Percentiles rank a stretch among this genome's conserved stretches.
These are phyloP conservation scores for Cremastobaeus sp. DNA, from an alignment of 2,888 invertebrate species.

Conservation along the genomic window DNA sequence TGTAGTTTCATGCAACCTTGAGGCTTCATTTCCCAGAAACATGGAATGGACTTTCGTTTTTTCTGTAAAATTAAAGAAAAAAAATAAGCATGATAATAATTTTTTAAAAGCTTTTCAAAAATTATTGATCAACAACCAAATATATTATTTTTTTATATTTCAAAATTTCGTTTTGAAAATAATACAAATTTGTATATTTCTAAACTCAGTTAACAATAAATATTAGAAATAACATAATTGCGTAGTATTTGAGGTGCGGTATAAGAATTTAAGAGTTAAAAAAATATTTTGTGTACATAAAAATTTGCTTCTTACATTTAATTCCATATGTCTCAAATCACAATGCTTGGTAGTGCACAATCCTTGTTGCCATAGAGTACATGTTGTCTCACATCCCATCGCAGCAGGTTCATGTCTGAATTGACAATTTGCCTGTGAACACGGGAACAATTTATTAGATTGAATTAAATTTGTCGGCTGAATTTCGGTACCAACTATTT, in stretches of 20 bases:
- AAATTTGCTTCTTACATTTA: slow-evolving; percentile 85
- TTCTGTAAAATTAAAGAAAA: slow-evolving; percentile 80
- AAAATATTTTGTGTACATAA: not conserved
- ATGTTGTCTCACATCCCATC: slow-evolving; percentile 89
- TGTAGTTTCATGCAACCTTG: slow-evolving; percentile 91
- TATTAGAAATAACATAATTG: too few relatives aligned
- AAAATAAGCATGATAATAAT: not conserved
- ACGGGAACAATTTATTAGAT: not conserved
- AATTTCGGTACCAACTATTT: too few relatives aligned
- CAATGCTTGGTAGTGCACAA: slow-evolving; percentile 88
- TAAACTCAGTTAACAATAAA: too few relatives aligned
- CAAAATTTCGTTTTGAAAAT: too few relatives aligned
- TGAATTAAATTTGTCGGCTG: not conserved
- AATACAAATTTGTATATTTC: too few relatives aligned
- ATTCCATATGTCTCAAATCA: slow-evolving; percentile 91
- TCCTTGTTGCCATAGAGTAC: slow-evolving; percentile 89
- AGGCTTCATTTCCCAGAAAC: slow-evolving; percentile 93
- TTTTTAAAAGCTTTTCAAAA: too few relatives aligned
- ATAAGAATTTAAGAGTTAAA: not conserved
- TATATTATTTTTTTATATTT: too few relatives aligned
- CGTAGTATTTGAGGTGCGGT: not conserved
- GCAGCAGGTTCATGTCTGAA: slow-evolving; percentile 92
- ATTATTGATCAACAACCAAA: too few relatives aligned
- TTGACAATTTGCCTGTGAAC: slow-evolving; percentile 84
- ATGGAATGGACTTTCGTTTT: slow-evolving; percentile 89